phyloP scores from a whole-genome alignment of 2,888 invertebrate species.

The Agrotis clavis region DNA sequence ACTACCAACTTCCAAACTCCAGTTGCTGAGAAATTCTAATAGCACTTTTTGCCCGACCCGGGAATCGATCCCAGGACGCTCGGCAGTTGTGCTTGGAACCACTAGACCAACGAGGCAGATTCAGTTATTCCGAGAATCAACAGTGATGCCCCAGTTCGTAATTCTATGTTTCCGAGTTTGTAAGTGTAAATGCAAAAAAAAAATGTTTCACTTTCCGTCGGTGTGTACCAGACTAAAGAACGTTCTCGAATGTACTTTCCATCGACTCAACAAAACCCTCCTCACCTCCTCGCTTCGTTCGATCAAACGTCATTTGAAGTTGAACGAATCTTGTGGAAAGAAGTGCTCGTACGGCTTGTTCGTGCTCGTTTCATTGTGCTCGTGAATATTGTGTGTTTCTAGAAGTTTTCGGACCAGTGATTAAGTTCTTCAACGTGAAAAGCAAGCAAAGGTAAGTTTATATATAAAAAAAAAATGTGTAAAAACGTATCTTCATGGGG shows the following conservation, averaged over 20 bases:
- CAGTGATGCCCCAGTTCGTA: too few species aligned
- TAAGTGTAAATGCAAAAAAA: too few species aligned
- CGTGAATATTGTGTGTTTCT: conserved; percentile 68
- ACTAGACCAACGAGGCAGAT: too few species aligned
- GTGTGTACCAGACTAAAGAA: conserved; percentile 62
- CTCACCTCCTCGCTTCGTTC: conserved; percentile 31
- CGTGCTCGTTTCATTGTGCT: conserved; percentile 52
- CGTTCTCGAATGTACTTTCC: conserved; percentile 70
- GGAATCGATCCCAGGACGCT: too few species aligned
- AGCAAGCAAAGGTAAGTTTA: conserved; percentile 45
- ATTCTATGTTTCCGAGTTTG: background rate
- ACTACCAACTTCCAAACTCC: too few species aligned
- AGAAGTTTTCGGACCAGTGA: conserved; percentile 63
- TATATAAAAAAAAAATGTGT: background rate
- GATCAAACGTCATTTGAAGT: conserved; percentile 66
- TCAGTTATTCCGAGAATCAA: background rate
- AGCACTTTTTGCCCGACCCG: too few species aligned
- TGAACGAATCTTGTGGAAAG: conserved; percentile 51
- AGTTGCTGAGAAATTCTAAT: too few species aligned
- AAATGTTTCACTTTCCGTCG: background rate
- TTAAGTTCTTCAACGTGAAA: conserved; percentile 24
- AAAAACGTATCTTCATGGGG: background rate
- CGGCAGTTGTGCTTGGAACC: too few species aligned
- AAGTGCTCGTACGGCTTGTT: conserved; percentile 55
- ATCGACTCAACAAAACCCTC: conserved; percentile 44